Evolutionary conservation across 1,140 invertebrate genomes (phyloP).

Genomic region (Euwallacea similis): DNA sequence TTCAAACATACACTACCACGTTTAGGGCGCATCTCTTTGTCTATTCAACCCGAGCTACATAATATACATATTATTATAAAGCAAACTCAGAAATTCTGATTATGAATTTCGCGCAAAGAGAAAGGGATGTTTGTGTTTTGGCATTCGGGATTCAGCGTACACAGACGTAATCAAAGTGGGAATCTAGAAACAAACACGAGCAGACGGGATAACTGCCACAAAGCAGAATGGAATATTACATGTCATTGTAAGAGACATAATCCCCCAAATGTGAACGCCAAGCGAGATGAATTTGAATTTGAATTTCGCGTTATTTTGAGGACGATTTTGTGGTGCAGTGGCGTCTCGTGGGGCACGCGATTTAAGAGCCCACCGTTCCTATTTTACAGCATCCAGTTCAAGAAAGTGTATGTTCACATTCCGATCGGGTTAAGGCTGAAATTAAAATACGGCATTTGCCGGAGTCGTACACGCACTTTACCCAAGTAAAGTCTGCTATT

Average conservation of each 20-base stretch:
- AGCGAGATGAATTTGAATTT: too few species aligned
- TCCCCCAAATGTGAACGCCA: constrained; percentile 27
- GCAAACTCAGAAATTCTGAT: constrained; percentile 37
- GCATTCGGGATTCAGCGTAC: constrained; percentile 32
- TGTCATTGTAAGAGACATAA: constrained; percentile 43
- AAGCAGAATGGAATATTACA: constrained; percentile 46
- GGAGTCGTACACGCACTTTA: constrained; percentile 42
- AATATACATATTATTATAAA: constrained; percentile 36
- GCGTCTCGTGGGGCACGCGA: too few species aligned
- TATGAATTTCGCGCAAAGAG: constrained; percentile 38
- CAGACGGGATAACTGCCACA: constrained; percentile 37
- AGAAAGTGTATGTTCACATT: background rate
- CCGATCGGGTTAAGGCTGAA: constrained; percentile 3
- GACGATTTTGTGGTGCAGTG: too few species aligned
- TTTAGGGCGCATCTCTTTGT: too few species aligned
- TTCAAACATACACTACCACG: too few species aligned
- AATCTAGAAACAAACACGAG: constrained; percentile 36
- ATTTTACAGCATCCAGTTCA: too few species aligned
- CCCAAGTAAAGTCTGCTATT: constrained; percentile 47
- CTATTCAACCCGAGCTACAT: constrained; percentile 16
- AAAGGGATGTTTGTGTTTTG: constrained; percentile 38
- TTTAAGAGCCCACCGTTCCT: too few species aligned
- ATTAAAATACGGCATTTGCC: constrained; percentile 31
- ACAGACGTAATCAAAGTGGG: constrained; percentile 35
- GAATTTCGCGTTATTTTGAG: too few species aligned